Percentiles rank a stretch among this genome's conserved stretches.
Evolutionary conservation across 30 jellyfish, hydroid and myxozoan species (phyloP).

Genomic region (Rhopilema esculentum): DNA sequence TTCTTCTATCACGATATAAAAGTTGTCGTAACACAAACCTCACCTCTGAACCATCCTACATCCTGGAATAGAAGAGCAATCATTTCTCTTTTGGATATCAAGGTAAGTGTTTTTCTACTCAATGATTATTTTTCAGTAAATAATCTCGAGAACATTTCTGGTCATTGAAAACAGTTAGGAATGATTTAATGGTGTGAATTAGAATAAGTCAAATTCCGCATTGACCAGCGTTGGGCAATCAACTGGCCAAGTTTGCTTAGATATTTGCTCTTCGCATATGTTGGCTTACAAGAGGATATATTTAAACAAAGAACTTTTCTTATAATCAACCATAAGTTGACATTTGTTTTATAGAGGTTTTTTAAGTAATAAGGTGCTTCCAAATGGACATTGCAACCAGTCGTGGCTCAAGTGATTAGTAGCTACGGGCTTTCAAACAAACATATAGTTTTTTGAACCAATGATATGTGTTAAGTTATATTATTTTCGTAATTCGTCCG

Average conservation of each 20-base stretch:
- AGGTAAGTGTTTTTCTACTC: not conserved
- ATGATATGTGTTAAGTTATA: not conserved
- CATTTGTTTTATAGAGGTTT: not conserved
- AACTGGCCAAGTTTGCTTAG: slow-evolving; percentile 20
- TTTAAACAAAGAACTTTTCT: slow-evolving; percentile 10
- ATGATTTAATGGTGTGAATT: slow-evolving; percentile 9
- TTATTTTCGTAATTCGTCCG: not conserved
- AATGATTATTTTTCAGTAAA: not conserved
- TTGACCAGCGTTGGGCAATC: slow-evolving; percentile 22
- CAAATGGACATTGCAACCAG: not conserved
- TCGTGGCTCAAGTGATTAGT: not conserved
- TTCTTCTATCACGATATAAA: not conserved
- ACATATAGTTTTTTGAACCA: not conserved
- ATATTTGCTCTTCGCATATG: slow-evolving; percentile 12
- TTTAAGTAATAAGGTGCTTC: not conserved
- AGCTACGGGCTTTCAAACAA: not conserved
- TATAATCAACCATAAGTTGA: not conserved
- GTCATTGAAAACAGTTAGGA: not conserved
- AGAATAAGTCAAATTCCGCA: slow-evolving; percentile 14
- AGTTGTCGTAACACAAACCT: not conserved
- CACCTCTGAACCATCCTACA: not conserved
- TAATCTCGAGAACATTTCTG: not conserved
- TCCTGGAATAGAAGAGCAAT: not conserved
- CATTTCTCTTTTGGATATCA: not conserved
- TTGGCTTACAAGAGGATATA: slow-evolving; percentile 1